These are phyloP conservation scores for Chymomyza amoena DNA, from an alignment of 2,888 invertebrate species.

Conservation along the genomic window DNA sequence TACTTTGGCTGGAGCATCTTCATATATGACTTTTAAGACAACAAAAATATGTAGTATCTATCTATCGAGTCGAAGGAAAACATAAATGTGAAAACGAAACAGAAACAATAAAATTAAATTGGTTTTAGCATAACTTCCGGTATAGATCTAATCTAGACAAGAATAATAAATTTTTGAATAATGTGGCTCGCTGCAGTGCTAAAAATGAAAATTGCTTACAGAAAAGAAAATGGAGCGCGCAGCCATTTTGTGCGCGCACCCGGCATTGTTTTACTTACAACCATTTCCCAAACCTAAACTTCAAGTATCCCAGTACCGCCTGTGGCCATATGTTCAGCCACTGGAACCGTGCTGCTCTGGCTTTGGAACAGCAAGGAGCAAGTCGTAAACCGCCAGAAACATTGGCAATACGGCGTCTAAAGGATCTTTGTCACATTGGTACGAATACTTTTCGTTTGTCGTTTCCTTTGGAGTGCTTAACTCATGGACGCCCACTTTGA, in stretches of 20 bases:
- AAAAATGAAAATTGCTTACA: constrained; percentile 13
- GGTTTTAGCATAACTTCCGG: constrained; percentile 69
- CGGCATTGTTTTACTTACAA: neutral
- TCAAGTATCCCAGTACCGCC: neutral
- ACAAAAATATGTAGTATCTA: constrained; percentile 63
- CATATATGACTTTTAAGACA: constrained; percentile 5
- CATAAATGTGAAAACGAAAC: constrained; percentile 68
- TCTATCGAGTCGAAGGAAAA: constrained; percentile 10
- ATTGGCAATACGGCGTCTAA: constrained; percentile 15
- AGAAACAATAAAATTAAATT: constrained; percentile 78
- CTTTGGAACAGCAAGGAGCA: constrained; percentile 26
- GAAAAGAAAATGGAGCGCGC: constrained; percentile 32
- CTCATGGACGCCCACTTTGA: constrained; percentile 77
- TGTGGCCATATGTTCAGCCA: neutral
- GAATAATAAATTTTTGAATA: constrained; percentile 68
- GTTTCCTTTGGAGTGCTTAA: constrained; percentile 66
- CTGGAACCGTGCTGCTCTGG: constrained; percentile 11
- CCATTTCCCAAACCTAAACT: neutral
- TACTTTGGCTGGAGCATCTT: constrained; percentile 5
- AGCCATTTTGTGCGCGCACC: constrained; percentile 49
- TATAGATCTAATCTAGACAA: constrained; percentile 74
- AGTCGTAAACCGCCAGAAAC: constrained; percentile 72
- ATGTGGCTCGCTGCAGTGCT: constrained; percentile 34
- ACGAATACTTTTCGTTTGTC: constrained; percentile 36
- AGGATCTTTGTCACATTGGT: constrained; percentile 66